These are phyloP conservation scores for Cotesia congregata DNA, from an alignment of 2,888 invertebrate genomes.

Conservation along the genomic window DNA sequence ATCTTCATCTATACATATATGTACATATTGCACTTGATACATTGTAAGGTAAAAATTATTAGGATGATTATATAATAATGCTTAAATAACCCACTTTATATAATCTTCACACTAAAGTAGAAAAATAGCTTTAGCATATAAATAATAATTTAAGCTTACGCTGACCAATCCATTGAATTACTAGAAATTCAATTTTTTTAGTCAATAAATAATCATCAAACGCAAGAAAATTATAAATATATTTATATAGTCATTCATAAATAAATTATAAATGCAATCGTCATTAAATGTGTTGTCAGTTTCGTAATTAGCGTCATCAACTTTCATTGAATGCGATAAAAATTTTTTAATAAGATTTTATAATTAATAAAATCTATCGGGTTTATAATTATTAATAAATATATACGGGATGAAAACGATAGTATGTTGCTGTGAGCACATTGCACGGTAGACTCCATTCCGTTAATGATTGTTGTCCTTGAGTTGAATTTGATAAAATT, in stretches of 20 bases:
- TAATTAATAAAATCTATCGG: neutral
- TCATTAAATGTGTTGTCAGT: neutral
- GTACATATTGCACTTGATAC: neutral
- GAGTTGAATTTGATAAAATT: constrained; percentile 12
- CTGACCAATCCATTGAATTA: neutral
- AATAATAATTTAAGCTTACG: neutral
- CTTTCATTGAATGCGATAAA: neutral
- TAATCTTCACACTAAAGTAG: neutral
- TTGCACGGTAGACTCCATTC: neutral
- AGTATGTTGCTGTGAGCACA: neutral
- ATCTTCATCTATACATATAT: neutral
- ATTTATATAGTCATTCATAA: neutral
- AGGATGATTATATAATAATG: neutral
- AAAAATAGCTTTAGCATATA: neutral
- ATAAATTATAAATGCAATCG: neutral
- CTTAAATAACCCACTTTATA: neutral
- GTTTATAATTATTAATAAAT: neutral
- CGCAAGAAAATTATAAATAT: neutral
- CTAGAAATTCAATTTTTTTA: neutral
- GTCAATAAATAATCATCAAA: neutral
- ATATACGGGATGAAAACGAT: too few species aligned
- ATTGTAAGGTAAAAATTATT: neutral
- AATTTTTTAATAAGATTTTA: neutral
- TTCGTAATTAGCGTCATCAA: neutral
- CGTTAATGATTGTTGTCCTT: neutral